Conservation (phyloP, 2,113 vertebrate species). For the Tursiops truncatus region DNA sequence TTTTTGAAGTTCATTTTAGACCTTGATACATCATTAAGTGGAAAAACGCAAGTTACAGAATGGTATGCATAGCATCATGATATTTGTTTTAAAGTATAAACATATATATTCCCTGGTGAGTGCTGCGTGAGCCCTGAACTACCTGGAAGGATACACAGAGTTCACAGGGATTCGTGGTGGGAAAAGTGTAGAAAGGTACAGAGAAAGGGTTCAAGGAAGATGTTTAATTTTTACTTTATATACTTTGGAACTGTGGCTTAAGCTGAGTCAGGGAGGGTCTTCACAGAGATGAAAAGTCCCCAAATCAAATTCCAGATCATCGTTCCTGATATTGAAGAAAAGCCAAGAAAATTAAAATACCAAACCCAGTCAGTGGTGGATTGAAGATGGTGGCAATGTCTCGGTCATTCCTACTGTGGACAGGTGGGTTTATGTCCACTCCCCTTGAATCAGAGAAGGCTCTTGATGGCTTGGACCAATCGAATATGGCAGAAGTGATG, state of each 20-base stretch:
- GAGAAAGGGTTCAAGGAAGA: not conserved
- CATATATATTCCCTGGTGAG: not conserved
- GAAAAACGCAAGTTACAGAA: not conserved
- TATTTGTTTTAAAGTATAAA: not conserved
- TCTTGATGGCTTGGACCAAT: not conserved
- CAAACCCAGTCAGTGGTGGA: not conserved
- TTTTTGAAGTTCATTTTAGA: not conserved
- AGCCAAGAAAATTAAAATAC: not conserved
- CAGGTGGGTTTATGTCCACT: not conserved
- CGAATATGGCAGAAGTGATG: not conserved
- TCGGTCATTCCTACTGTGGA: not conserved
- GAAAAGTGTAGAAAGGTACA: not conserved
- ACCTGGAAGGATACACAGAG: fast-evolving
- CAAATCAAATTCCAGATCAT: fast-evolving
- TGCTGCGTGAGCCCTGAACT: not conserved
- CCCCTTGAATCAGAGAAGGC: not conserved
- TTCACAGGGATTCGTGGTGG: fast-evolving
- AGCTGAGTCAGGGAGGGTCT: not conserved
- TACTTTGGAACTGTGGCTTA: not conserved
- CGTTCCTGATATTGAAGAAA: too few relatives aligned
- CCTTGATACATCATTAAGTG: not conserved
- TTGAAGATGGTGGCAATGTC: not conserved
- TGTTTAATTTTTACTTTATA: not conserved
- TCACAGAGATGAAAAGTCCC: not conserved
- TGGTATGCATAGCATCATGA: fast-evolving